phyloP scores from a whole-genome alignment of 2,113 vertebrate species.

The human region GRCh38 chr14:34175501-34176000 shows the following conservation, averaged over 20 bases:
- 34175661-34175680: background rate
- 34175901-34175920: background rate
- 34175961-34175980: background rate
- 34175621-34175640: constrained; percentile 16
- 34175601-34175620: background rate
- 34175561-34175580: background rate
- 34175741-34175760: background rate
- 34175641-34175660: background rate
- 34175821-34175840: background rate
- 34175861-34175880: background rate
- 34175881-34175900: background rate
- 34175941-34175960: constrained; percentile 47
- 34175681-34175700: background rate
- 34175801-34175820: background rate
- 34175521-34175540: background rate
- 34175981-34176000: background rate
- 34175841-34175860: background rate
- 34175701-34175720: background rate
- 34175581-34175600: background rate
- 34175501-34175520: background rate
- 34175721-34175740: background rate
- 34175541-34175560: background rate
- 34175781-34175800: background rate
- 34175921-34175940: background rate
- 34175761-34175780: background rate